These are phyloP conservation scores for Hirtodrosophila confusa DNA, from an alignment of 2,888 invertebrate genomes.

Conservation along the genomic window DNA sequence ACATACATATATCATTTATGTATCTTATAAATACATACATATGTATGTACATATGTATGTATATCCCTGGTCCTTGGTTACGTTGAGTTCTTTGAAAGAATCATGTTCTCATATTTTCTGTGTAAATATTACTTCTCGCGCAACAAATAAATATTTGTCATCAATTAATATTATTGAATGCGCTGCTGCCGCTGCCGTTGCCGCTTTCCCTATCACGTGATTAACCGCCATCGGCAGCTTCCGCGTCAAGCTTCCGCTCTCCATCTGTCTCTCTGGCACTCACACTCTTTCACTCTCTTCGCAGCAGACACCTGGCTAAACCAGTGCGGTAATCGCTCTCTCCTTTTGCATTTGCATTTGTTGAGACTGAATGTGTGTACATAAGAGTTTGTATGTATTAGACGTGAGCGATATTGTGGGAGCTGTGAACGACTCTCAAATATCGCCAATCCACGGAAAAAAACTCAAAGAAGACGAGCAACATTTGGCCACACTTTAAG, in stretches of 20 bases:
- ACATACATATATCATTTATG: too few relatives aligned
- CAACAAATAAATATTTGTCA: conserved; percentile 40
- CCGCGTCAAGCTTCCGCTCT: conserved; percentile 31
- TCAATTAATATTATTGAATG: conserved; percentile 43
- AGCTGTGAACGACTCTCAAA: too few relatives aligned
- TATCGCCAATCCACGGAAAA: too few relatives aligned
- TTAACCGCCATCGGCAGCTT: conserved; percentile 45
- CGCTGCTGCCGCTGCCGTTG: conserved; percentile 14
- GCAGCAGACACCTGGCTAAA: conserved; percentile 7
- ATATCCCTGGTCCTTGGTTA: too few relatives aligned
- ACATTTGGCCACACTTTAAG: too few relatives aligned
- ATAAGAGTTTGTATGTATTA: too few relatives aligned
- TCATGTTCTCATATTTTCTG: too few relatives aligned
- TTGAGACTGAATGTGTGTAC: background rate
- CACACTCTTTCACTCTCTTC: background rate
- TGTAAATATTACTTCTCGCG: background rate
- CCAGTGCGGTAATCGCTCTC: conserved; percentile 13
- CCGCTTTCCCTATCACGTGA: conserved; percentile 55
- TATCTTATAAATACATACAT: too few relatives aligned
- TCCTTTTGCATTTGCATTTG: background rate
- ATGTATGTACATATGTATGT: too few relatives aligned
- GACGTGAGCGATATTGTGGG: too few relatives aligned
- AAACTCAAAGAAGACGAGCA: too few relatives aligned
- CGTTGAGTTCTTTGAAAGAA: too few relatives aligned
- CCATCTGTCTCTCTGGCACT: background rate